Evolutionary conservation across 2,888 invertebrate genomes (phyloP).

Genomic region (Aporophyla nigra): DNA sequence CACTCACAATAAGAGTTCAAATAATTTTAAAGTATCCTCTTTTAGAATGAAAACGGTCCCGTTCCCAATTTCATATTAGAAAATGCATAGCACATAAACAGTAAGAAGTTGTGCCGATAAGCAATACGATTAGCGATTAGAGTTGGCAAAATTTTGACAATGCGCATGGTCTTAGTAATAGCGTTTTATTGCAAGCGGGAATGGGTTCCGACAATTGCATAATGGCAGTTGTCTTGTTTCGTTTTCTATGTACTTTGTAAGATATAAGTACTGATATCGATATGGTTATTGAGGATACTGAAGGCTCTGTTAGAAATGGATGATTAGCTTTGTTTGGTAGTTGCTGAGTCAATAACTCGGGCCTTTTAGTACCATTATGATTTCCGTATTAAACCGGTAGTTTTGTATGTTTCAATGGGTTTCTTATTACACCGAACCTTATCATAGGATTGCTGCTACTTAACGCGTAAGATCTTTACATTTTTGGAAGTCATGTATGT

Average conservation of each 20-base stretch:
- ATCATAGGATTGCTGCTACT: no score
- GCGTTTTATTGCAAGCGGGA: slow-evolving; percentile 48
- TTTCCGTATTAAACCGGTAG: background rate
- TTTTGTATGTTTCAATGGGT: slow-evolving; percentile 4
- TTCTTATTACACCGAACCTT: background rate
- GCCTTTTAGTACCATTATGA: slow-evolving; percentile 12
- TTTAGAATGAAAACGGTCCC: slow-evolving; percentile 25
- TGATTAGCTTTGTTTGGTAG: background rate
- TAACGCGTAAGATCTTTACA: background rate
- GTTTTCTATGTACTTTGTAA: slow-evolving; percentile 10
- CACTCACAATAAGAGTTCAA: slow-evolving; percentile 22
- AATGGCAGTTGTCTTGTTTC: slow-evolving; percentile 19
- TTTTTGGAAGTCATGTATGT: no score
- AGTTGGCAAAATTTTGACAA: slow-evolving; percentile 70
- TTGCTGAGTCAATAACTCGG: background rate
- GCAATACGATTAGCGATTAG: slow-evolving; percentile 68
- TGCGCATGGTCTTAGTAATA: slow-evolving; percentile 39
- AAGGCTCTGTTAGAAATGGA: background rate
- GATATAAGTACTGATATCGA: slow-evolving; percentile 7
- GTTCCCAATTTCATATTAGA: slow-evolving; percentile 62
- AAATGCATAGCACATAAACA: slow-evolving; percentile 67
- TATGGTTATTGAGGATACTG: slow-evolving; percentile 15
- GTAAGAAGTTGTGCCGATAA: slow-evolving; percentile 66
- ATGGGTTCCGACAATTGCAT: slow-evolving; percentile 13
- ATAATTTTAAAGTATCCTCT: slow-evolving; percentile 41